Percentiles rank a stretch among this genome's conserved stretches.
Evolutionary conservation across 92 coral and sea anemone species (phyloP).

Genomic region (Blastomussa wellsi): DNA sequence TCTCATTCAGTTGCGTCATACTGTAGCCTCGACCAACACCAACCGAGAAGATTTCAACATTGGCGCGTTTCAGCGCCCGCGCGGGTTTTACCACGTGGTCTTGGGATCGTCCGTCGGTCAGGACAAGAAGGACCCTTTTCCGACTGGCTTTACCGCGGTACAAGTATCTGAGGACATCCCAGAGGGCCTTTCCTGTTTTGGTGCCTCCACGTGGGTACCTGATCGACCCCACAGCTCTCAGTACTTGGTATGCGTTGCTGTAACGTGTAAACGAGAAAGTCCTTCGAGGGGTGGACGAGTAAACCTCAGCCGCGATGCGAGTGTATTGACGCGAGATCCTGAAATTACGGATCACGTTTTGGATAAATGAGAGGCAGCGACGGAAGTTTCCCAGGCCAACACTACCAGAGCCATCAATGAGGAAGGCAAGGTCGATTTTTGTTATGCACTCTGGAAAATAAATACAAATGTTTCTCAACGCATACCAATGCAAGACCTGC

Average conservation of each 20-base stretch:
- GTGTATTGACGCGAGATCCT: conserved; percentile 54
- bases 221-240: conserved; percentile 60
- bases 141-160: conserved; percentile 50
- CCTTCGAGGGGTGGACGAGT: conserved; percentile 46
- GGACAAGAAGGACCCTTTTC: conserved; percentile 45
- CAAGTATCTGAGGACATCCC: conserved; percentile 32
- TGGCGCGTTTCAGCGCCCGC: conserved; percentile 59
- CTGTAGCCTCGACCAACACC: conserved; percentile 78
- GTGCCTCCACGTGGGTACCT: conserved; percentile 75
- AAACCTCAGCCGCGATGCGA: conserved; percentile 58
- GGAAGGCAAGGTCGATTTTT: conserved; percentile 67
- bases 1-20: conserved; percentile 65
- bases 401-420: conserved; percentile 86
- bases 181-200: conserved; percentile 63
- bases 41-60: conserved; percentile 66
- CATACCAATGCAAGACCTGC: too few relatives aligned
- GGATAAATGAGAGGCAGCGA: conserved; percentile 69
- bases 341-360: conserved; percentile 57
- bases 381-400: conserved; percentile 75
- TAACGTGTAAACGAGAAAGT: conserved; percentile 50
- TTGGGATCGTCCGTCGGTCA: conserved; percentile 71
- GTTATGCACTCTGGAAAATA: conserved; percentile 63
- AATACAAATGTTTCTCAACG: not conserved
- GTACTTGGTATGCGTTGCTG: conserved; percentile 41
- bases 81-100: conserved; percentile 63